Base-by-base conservation (phyloP, 2,113 vertebrate genomes). In the Hippocampus comes region DNA sequence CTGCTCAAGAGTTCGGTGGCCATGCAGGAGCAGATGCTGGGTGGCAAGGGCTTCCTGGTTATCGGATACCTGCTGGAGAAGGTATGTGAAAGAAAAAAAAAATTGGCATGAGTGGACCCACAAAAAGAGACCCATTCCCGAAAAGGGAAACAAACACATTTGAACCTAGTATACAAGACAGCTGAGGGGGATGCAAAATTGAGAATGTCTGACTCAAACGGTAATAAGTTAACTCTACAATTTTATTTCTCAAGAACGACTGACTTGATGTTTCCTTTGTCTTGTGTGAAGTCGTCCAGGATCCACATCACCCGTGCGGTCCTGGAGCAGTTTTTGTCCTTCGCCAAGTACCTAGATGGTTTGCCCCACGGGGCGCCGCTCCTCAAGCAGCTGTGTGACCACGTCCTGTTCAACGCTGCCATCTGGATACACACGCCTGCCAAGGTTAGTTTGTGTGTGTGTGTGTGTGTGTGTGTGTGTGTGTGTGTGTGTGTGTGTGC, bases 371-470 rank as follows among this genome's bases (percentile, higher is more conserved):
- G 97, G 73, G 97, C 97, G 66, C 97, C 97, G 34, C 92, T 99
- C 61, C 88, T 99, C 80, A 99, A 99, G 83, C 97, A 99, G 84
- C 95, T 99, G 82, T 99, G 97, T 85, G 97, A 99, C 90, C 97
- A 99, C 67, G 95, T 99, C 81, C 93, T 99, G 79, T 99, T 99
- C 91, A 99, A 99, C 75, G 95, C 97, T 23, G 96, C 97, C 87
- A 98, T 99, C 91, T 99, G 97, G 97, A 99, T 99, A 90, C 97
- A 99, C 83, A 99, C 97, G 1, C 97, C 97, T 75, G 97, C 97
- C 86, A 99, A 99, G 95, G 97, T 98, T 79, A 83, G 89, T 76
- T 49, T 72, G 66, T 80, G 20, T 72, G 53, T 71, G 63, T 17
- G 21, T 67, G 34, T 71, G 25, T 46, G 41, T 67, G 57, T 66